Evolutionary conservation across 53 echinoderm and acorn worm species (phyloP).

Genomic region (Mesocentrotus franciscanus): DNA sequence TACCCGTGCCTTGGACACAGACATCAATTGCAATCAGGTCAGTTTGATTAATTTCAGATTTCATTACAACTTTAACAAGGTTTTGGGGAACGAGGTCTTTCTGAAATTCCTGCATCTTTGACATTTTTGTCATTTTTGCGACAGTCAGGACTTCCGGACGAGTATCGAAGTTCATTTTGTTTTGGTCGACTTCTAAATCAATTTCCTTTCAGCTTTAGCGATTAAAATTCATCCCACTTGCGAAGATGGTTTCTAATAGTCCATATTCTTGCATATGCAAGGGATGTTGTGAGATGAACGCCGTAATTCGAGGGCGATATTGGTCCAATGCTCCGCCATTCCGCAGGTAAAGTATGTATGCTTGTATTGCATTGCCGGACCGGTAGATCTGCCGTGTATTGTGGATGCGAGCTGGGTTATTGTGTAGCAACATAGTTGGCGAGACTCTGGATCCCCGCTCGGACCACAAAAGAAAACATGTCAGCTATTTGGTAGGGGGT

Average conservation of each 20-base stretch:
- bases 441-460: conserved; percentile 71
- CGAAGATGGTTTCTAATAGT: conserved; percentile 33
- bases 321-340: conserved; percentile 62
- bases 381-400: conserved; percentile 50
- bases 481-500: conserved; percentile 65
- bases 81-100: conserved; percentile 78
- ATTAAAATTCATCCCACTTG: background rate
- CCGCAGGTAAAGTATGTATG: conserved; percentile 52
- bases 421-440: conserved; percentile 83
- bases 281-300: conserved; percentile 58
- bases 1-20: conserved; percentile 94
- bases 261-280: conserved; percentile 1
- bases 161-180: conserved; percentile 79
- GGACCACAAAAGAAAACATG: conserved; percentile 71
- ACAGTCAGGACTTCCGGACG: conserved; percentile 98
- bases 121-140: conserved; percentile 99
- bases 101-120: conserved; percentile 97
- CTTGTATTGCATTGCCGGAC: background rate
- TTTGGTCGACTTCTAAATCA: conserved; percentile 65
- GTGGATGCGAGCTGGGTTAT: conserved; percentile 59
- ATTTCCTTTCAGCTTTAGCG: conserved; percentile 23
- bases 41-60: conserved; percentile 78
- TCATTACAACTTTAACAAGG: conserved; percentile 74
- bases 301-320: conserved; percentile 46
- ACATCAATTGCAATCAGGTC: conserved; percentile 71